A percentile compares a stretch with the other conserved stretches of the same genome.
These are phyloP conservation scores for Sinocyclocheilus grahami DNA, from an alignment of 2,113 vertebrate species.

Conservation along the genomic window DNA sequence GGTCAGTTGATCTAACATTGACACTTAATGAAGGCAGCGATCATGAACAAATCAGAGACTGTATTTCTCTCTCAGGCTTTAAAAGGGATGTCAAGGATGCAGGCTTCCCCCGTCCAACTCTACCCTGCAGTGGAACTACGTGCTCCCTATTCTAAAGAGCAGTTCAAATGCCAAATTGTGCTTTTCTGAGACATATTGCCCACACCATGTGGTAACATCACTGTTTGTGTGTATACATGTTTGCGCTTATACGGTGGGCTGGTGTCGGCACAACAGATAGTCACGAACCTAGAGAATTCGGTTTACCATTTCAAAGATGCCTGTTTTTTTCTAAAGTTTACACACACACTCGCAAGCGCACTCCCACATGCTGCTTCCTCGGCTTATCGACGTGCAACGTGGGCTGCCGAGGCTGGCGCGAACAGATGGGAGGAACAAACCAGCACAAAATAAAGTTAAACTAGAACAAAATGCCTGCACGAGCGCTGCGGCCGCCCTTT, in stretches of 20 bases:
- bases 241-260: conserved; percentile 65
- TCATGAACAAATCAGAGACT: conserved; percentile 75
- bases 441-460: conserved; percentile 83
- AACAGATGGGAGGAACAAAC: conserved; percentile 82
- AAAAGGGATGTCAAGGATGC: conserved; percentile 61
- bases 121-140: conserved; percentile 70
- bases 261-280: conserved; percentile 74
- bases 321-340: conserved; percentile 78
- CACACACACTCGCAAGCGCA: conserved; percentile 59
- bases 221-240: conserved; percentile 56
- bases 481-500: conserved; percentile 90
- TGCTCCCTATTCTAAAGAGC: conserved; percentile 74
- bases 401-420: conserved; percentile 76
- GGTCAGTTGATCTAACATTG: conserved; percentile 67
- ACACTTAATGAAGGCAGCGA: conserved; percentile 68
- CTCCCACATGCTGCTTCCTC: conserved; percentile 77
- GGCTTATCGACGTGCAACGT: conserved; percentile 78
- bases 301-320: conserved; percentile 80
- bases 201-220: conserved; percentile 74
- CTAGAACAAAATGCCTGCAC: conserved; percentile 90
- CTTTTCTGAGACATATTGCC: conserved; percentile 79
- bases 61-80: conserved; percentile 71
- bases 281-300: conserved; percentile 75
- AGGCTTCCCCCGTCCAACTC: conserved; percentile 69
- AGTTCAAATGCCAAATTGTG: conserved; percentile 79